These are phyloP conservation scores for Hetaerina titia DNA, from an alignment of 2,888 invertebrate species.

Conservation along the genomic window DNA sequence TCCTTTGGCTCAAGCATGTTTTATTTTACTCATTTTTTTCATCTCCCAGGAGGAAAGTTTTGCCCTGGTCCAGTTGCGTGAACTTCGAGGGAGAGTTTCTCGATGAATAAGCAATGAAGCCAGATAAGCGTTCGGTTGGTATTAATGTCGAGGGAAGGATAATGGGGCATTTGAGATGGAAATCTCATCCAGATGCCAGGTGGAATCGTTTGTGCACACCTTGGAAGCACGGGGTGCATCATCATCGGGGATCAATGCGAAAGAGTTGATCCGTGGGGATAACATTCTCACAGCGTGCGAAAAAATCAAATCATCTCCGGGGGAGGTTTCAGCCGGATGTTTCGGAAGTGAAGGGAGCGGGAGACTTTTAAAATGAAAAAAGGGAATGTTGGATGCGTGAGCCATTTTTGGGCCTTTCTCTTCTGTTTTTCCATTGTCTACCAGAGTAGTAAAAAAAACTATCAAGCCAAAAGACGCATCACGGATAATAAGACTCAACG, in stretches of 20 bases:
- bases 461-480: background rate
- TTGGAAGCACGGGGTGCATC: background rate
- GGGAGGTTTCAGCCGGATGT: background rate
- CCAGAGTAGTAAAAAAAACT: background rate
- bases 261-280: background rate
- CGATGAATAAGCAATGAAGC: slow-evolving; percentile 21
- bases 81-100: background rate
- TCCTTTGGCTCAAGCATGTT: background rate
- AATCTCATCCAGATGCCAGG: background rate
- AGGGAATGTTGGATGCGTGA: background rate
- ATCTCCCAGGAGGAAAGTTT: background rate
- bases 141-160: background rate
- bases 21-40: background rate
- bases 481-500: background rate
- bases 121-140: background rate
- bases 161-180: background rate
- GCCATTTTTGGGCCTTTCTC: background rate
- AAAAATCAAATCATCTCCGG: background rate
- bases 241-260: background rate
- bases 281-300: background rate
- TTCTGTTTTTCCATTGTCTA: background rate
- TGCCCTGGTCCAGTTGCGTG: background rate
- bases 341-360: background rate
- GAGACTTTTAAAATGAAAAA: background rate
- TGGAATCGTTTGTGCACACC: background rate